Percentiles rank a stretch among this genome's conserved stretches.
phyloP scores from a whole-genome alignment of 2,113 vertebrate species.

The Amia ocellicauda region DNA sequence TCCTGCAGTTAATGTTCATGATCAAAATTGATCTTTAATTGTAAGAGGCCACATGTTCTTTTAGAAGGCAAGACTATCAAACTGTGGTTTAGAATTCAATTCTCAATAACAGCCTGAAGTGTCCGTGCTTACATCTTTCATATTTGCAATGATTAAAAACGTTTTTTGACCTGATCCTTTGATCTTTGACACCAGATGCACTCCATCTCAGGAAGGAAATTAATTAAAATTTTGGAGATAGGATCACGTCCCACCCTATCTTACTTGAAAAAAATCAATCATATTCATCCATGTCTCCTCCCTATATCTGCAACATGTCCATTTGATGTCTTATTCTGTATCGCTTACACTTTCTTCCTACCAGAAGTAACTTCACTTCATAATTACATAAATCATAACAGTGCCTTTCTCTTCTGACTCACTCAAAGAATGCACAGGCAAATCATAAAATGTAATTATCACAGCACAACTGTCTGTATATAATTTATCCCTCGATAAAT shows the following conservation, averaged over 20 bases:
- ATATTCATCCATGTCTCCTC: conserved; percentile 68
- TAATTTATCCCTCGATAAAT: conserved; percentile 78
- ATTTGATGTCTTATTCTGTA: conserved; percentile 78
- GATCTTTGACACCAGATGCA: conserved; percentile 82
- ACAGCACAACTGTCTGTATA: conserved; percentile 68
- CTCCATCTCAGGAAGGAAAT: conserved; percentile 90
- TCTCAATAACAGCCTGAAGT: conserved; percentile 47
- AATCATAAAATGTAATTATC: conserved; percentile 89
- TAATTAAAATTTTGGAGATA: conserved; percentile 91
- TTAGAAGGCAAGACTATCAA: conserved; percentile 55
- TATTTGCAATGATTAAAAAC: conserved; percentile 93
- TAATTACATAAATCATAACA: conserved; percentile 86
- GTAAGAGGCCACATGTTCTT: conserved; percentile 42
- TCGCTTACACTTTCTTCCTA: conserved; percentile 74
- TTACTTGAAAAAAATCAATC: conserved; percentile 53
- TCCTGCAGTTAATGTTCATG: conserved; percentile 52
- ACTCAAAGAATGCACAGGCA: conserved; percentile 76
- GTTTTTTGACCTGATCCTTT: conserved; percentile 87
- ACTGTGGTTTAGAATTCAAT: conserved; percentile 58
- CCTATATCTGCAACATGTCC: conserved; percentile 71
- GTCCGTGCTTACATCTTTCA: conserved; percentile 62
- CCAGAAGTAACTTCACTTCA: conserved; percentile 79
- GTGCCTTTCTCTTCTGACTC: conserved; percentile 72
- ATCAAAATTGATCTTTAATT: conserved; percentile 70
- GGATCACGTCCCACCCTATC: conserved; percentile 69